A percentile compares a stretch with the other conserved stretches of the same genome.
Evolutionary conservation across 2,113 vertebrate species (phyloP).

Genomic region (Muscicapa adusta): DNA sequence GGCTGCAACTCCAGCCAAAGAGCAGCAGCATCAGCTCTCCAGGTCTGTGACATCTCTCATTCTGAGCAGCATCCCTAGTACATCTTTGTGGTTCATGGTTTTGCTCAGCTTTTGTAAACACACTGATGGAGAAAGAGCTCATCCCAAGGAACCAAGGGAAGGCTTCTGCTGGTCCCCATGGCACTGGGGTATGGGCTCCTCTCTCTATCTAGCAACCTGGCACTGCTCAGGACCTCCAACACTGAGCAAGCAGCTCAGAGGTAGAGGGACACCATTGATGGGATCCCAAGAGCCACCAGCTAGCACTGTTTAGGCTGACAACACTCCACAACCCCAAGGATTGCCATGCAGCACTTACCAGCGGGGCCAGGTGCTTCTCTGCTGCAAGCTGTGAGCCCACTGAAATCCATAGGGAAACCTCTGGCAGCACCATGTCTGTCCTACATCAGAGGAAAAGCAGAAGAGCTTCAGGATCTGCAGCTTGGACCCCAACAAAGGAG

Average conservation of each 20-base stretch:
- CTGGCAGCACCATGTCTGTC: not conserved
- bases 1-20: not conserved
- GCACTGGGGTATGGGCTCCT: fast-evolving
- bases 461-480: not conserved
- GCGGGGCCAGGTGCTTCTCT: not conserved
- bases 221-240: not conserved
- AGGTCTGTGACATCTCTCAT: not conserved
- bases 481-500: not conserved
- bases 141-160: not conserved
- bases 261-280: too few relatives aligned
- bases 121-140: not conserved
- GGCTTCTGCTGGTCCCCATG: not conserved
- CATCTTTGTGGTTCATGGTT: not conserved
- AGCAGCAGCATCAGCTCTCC: not conserved
- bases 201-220: not conserved
- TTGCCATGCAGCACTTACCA: slow-evolving; percentile 21
- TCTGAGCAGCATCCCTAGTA: not conserved
- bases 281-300: not conserved
- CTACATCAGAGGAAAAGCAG: not conserved
- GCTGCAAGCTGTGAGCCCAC: not conserved
- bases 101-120: not conserved
- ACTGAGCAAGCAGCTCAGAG: not conserved
- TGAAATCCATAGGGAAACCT: not conserved
- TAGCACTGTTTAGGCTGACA: not conserved
- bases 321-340: not conserved